A percentile compares a stretch with the other conserved stretches of the same genome.
phyloP scores from a whole-genome alignment of 2,888 invertebrate genomes.

The Metallyticus violacea region DNA sequence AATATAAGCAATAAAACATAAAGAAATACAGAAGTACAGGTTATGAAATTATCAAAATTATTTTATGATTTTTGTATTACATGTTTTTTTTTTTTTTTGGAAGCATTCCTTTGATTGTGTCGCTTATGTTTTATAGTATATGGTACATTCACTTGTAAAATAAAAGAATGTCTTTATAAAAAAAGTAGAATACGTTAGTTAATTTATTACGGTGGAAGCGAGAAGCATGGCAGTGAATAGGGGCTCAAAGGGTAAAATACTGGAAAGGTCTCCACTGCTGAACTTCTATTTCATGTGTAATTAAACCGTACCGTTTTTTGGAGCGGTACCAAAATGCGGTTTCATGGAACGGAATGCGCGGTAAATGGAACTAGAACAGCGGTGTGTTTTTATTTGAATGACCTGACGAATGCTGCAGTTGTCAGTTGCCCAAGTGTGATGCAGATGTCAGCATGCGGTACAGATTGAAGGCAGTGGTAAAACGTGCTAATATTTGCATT shows the following conservation, averaged over 20 bases:
- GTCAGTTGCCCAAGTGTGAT: neutral
- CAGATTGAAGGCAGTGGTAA: neutral
- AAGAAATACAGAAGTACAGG: no score
- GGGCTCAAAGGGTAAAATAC: neutral
- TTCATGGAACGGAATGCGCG: neutral
- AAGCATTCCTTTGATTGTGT: no score
- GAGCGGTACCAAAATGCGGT: neutral
- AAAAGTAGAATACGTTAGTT: neutral
- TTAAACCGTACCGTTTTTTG: neutral
- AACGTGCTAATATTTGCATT: neutral
- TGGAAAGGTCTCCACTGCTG: neutral
- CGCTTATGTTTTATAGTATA: no score
- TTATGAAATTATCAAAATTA: no score
- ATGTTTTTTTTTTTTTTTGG: no score
- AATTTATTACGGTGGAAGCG: neutral
- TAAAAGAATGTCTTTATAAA: no score
- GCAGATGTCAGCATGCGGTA: neutral
- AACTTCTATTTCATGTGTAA: neutral
- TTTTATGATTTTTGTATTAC: no score
- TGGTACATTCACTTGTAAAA: no score
- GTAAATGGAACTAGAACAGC: neutral
- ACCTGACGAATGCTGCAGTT: neutral
- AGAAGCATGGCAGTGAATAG: no score
- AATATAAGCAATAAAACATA: no score
- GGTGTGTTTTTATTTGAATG: neutral